These are phyloP conservation scores for Dendroctonus ponderosae DNA, from an alignment of 1,140 invertebrate species.

Conservation along the genomic window DNA sequence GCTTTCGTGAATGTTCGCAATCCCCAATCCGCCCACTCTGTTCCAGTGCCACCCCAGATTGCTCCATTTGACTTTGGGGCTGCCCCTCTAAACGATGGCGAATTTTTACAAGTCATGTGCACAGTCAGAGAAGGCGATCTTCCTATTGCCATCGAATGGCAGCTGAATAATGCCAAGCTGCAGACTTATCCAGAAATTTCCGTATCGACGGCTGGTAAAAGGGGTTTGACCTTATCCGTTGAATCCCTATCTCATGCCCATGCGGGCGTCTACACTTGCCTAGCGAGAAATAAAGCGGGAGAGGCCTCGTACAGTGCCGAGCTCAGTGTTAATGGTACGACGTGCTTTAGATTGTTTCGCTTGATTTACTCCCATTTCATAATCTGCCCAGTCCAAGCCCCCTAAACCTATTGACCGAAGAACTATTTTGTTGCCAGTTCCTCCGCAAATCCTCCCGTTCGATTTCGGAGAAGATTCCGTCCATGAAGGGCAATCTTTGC, in stretches of 20 bases:
- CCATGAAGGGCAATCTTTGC: conserved; percentile 65
- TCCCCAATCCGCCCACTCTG: background rate
- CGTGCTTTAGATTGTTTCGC: background rate
- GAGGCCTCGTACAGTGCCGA: conserved; percentile 65
- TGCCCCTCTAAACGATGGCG: conserved; percentile 54
- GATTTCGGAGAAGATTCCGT: conserved; percentile 68
- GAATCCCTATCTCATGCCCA: conserved; percentile 71
- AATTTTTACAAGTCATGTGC: conserved; percentile 67
- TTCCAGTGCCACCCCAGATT: conserved; percentile 48
- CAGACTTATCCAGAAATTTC: conserved; percentile 37
- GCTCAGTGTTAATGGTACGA: conserved; percentile 64
- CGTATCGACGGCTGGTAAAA: conserved; percentile 60
- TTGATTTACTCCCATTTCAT: conserved; percentile 22
- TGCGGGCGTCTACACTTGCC: conserved; percentile 75
- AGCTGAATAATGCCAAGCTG: conserved; percentile 56
- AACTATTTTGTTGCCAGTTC: conserved; percentile 47
- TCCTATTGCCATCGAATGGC: conserved; percentile 61
- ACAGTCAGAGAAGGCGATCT: conserved; percentile 64
- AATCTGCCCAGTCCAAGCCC: background rate
- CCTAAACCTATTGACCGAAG: too few species aligned
- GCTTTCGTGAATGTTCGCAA: conserved; percentile 3
- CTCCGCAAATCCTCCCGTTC: conserved; percentile 72
- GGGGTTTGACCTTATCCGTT: conserved; percentile 72
- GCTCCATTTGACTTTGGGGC: conserved; percentile 64
- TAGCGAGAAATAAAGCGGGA: conserved; percentile 74